These are phyloP conservation scores for Pseudomyrmex concolor DNA, from an alignment of 1,140 invertebrate genomes.

Conservation along the genomic window DNA sequence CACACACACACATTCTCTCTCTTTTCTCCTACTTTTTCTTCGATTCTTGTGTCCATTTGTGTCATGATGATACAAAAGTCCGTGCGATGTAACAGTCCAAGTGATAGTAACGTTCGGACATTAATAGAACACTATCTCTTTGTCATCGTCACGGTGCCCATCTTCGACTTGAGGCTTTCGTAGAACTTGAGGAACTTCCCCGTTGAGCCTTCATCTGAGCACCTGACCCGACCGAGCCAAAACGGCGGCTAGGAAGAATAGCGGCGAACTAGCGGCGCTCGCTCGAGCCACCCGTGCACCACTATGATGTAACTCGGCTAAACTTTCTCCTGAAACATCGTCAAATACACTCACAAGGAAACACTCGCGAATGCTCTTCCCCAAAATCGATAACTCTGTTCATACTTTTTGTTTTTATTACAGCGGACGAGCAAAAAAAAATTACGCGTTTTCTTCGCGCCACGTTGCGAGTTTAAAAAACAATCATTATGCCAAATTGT, in stretches of 20 bases:
- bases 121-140: constrained; percentile 7
- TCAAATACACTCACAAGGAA: constrained; percentile 77
- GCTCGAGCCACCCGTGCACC: constrained; percentile 70
- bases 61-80: constrained; percentile 66
- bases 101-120: not conserved
- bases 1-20: not conserved
- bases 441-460: too few species aligned
- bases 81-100: constrained; percentile 12
- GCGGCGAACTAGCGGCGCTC: constrained; percentile 12
- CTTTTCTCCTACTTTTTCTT: not conserved
- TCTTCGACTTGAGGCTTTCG: constrained; percentile 1
- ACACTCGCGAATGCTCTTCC: not conserved
- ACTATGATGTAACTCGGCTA: constrained; percentile 87
- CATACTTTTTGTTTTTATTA: not conserved
- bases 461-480: too few species aligned
- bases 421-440: too few species aligned
- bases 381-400: not conserved
- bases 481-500: too few species aligned
- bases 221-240: constrained; percentile 62
- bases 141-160: constrained; percentile 1
- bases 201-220: constrained; percentile 74
- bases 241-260: constrained; percentile 62
- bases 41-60: constrained; percentile 25
- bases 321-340: constrained; percentile 87
- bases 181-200: constrained; percentile 17